Percentiles rank a stretch among this genome's conserved stretches.
Conservation (phyloP, 1,140 invertebrate genomes). For the Ceratoteleas bidentatus region DNA sequence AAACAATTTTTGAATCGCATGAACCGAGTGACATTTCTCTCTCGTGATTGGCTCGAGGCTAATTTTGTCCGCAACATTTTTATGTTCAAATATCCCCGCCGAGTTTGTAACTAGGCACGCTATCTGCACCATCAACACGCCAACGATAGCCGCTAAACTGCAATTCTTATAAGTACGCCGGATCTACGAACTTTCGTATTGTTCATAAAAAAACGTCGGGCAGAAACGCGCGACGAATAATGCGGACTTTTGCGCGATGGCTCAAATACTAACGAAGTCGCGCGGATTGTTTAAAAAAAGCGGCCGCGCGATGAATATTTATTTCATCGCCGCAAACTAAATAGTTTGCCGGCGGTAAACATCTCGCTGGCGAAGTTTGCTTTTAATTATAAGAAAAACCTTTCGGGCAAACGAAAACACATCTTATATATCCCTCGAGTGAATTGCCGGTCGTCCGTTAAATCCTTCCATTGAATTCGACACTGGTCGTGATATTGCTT, state of each 20-base stretch:
- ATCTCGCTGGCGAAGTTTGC: constrained; percentile 41
- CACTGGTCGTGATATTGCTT: constrained; percentile 67
- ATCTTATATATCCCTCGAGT: constrained; percentile 52
- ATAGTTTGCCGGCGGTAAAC: constrained; percentile 37
- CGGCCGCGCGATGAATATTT: background rate
- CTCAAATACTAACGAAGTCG: background rate
- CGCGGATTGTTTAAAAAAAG: constrained; percentile 1
- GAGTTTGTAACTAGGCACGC: constrained; percentile 26
- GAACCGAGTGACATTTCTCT: constrained; percentile 32
- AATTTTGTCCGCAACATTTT: constrained; percentile 52
- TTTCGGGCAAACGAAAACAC: constrained; percentile 53
- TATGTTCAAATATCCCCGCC: constrained; percentile 26
- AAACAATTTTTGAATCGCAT: constrained; percentile 25
- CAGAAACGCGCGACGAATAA: constrained; percentile 12
- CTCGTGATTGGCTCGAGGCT: constrained; percentile 23
- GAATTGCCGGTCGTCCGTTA: constrained; percentile 65
- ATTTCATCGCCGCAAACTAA: background rate
- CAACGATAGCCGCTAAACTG: constrained; percentile 27
- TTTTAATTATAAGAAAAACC: constrained; percentile 65
- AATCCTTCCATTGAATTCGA: constrained; percentile 67
- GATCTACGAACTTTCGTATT: constrained; percentile 16
- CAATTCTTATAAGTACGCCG: constrained; percentile 40
- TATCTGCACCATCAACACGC: constrained; percentile 48
- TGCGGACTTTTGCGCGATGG: constrained; percentile 13
- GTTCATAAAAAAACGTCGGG: constrained; percentile 7